phyloP scores from a whole-genome alignment of 2,113 vertebrate genomes.

The Nymphicus hollandicus region DNA sequence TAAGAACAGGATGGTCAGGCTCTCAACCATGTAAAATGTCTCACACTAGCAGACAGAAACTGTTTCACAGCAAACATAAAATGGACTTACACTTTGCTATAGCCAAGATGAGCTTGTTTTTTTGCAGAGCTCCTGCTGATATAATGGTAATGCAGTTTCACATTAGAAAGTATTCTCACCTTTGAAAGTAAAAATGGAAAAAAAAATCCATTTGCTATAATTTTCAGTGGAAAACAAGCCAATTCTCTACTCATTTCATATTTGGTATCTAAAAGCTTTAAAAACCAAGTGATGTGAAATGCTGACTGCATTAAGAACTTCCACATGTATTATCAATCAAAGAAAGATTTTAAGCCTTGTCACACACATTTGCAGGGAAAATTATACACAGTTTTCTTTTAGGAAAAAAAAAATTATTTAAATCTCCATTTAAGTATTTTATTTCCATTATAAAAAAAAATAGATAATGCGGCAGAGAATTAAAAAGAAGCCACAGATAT shows the following conservation, averaged over 20 bases:
- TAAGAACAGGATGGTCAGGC: slow-evolving; percentile 7
- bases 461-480: not conserved
- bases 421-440: slow-evolving; percentile 9
- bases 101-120: not conserved
- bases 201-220: slow-evolving; percentile 16
- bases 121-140: slow-evolving; percentile 1
- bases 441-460: not conserved
- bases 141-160: not conserved
- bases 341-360: slow-evolving; percentile 21
- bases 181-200: slow-evolving; percentile 23
- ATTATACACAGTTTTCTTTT: not conserved
- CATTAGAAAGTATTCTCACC: not conserved
- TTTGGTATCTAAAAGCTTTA: slow-evolving; percentile 15
- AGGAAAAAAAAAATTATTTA: slow-evolving; percentile 26
- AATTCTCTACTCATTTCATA: slow-evolving; percentile 33
- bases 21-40: slow-evolving; percentile 19
- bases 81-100: not conserved
- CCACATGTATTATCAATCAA: not conserved
- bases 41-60: not conserved
- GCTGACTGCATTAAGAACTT: slow-evolving; percentile 18
- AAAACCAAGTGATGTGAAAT: not conserved
- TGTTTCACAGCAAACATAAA: not conserved
- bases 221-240: slow-evolving; percentile 40
- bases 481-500: not conserved
- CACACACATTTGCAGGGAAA: not conserved